Evolutionary conservation across 2,888 invertebrate species (phyloP), one percentile per base, ranked within the genome.

Genomic region (Graphium colonna): DNA sequence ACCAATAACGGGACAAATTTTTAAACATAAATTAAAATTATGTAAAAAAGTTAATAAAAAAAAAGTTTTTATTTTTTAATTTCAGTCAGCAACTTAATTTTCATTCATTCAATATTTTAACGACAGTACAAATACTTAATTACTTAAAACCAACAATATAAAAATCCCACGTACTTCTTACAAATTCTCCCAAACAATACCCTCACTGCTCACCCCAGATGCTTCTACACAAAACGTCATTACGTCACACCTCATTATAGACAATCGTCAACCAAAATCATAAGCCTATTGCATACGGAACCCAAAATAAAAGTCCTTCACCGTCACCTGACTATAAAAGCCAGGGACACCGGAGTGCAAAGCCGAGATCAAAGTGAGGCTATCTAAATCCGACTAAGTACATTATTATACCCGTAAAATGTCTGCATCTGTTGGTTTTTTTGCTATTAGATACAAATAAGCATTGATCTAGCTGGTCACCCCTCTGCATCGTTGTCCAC

Each of bases 371-470:
- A 88, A 88, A 87, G 86, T 69, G 69, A 69, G 74, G 69, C 79
- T 75, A 74, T 75, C 77, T 74, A 86, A 86, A 84, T 84, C 84
- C 82, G 67, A 67, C 79, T 87, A 87, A 88, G 85, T 78, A 84
- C 81, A 80, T 87, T 87, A 88, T 84, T 82, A 85, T 82, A 85
- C 80, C 87, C 86, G 85, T 89, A 85, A 88, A 89, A 88, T 85
- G 82, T 71, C 74, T 87, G 74, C 88, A 89, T 87, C 88, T 89
- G 88, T 82, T 86, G 84, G 75, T 84, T 86, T 87, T 77, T 87
- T 79, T 84, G 77, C 80, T 82, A 87, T 87, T 85, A 88, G 78
- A 81, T 79, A 79, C 85, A 85, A 85, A 87, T 85, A 86, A 80
- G 77, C 81, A 82, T 79, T 83, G 85, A 84, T 82, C 80, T 75